Evolutionary conservation across 2,113 vertebrate species (phyloP), one percentile per base, ranked within the genome.

Genomic region (Numida meleagris): DNA sequence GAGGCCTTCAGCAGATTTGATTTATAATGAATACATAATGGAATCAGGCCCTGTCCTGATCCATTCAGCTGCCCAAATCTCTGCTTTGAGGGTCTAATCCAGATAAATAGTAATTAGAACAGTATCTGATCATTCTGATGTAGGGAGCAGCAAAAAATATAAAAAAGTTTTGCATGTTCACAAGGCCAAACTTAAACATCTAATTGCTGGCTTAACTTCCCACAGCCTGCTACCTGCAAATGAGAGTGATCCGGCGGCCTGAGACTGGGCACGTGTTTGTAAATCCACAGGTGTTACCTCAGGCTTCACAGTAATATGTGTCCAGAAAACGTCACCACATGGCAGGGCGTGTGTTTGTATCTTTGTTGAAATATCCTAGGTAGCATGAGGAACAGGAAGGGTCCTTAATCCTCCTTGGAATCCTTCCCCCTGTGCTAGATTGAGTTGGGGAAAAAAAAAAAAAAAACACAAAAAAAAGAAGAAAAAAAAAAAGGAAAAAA

Each of bases 401-500:
- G 20, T 61, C 21, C 17, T 5, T 61, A 70, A 73, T 86, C 19
- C 55, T 77, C 46, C 42, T 63, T 29, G 42, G 48, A 76, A 53
- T 74, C 5, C 74, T 73, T 45, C 18, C 14, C 16, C 65, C 12
- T 66, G 27, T 63, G 48, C 21, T 25, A 33, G 15, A 36, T 16
- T 68, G 55, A 87, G 79, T 66, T 23, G 8, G 33, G 17, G 29
- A 46, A 76, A 6, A 20, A 27, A 15, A 4, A 13, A 6, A 33
- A 1, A 17, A 6, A 8, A 18, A 50, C 17, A 23, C 24, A 9
- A 8, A 53, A 29, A 21, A 19, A 36, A 46, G 20, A 12, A 33
- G 6, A 6, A 5, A 6, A 14, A 17, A 45, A 19, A 13, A 1
- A 19, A 4, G 5, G 14, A 50, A 27, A 27, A 16, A 16, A 8